Evolutionary conservation across 2,888 invertebrate species (phyloP).

Genomic region (Drosophila cognata): DNA sequence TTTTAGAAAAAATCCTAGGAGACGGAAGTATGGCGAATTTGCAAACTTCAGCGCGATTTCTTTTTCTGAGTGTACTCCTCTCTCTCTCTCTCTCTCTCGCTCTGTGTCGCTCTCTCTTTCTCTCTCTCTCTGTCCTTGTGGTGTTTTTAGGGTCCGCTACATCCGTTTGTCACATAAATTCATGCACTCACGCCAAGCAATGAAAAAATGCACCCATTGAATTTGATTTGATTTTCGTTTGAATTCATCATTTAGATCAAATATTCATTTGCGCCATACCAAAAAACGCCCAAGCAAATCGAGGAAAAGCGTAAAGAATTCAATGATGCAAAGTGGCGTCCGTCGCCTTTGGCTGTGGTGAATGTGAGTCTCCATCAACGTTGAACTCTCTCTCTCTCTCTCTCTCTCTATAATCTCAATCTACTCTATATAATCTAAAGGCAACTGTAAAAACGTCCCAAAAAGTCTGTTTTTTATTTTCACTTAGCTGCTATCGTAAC

Average conservation of each 20-base stretch:
- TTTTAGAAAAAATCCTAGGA: no score
- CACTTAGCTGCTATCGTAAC: slow-evolving; percentile 19
- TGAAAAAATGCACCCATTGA: slow-evolving; percentile 22
- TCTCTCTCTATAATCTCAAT: not conserved
- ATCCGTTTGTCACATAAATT: slow-evolving; percentile 32
- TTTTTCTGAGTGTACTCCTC: not conserved
- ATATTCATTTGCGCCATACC: slow-evolving; percentile 89
- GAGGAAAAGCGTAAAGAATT: slow-evolving; percentile 86
- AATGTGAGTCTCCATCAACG: slow-evolving; percentile 87
- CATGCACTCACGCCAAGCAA: slow-evolving; percentile 10
- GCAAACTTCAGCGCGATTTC: not conserved
- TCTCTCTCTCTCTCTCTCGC: not conserved
- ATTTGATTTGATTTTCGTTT: slow-evolving; percentile 18
- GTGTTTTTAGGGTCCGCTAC: slow-evolving; percentile 27
- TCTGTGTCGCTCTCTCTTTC: not conserved
- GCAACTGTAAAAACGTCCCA: slow-evolving; percentile 35
- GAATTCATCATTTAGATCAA: slow-evolving; percentile 86
- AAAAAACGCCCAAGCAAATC: slow-evolving; percentile 87
- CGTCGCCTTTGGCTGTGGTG: slow-evolving; percentile 88
- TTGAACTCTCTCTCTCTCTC: slow-evolving; percentile 3
- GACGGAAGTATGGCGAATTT: not conserved
- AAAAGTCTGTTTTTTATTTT: not conserved
- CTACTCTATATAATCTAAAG: slow-evolving; percentile 5
- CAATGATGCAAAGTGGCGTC: slow-evolving; percentile 88
- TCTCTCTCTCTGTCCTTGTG: not conserved